Base-by-base conservation (phyloP, 2,113 vertebrate genomes). In the Calcarius ornatus region DNA sequence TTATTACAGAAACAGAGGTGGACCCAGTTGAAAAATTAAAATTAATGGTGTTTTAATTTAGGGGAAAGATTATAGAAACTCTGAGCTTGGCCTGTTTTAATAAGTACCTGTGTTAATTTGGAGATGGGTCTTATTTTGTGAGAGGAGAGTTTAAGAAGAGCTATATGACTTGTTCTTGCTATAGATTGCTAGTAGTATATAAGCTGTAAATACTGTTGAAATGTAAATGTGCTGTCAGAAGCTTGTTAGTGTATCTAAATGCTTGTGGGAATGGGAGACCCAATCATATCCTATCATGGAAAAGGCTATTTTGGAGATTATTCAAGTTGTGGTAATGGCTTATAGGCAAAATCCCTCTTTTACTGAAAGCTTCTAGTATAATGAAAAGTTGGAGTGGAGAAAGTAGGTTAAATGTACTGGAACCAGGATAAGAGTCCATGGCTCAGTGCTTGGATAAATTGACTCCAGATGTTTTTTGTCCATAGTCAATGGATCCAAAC, bases 391-490 rank as follows among this genome's bases (percentile, higher is more conserved):
- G 51, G 92, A 93, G 51, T 86, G 76, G 79, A 94, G 88, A 56
- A 73, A 71, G 51, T 25, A 75, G 60, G 45, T 47, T 87, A 86
- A 66, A 47, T 88, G 82, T 82, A 42, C 70, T 86, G 93, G 81
- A 90, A 86, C 64, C 16, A 3, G 37, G 66, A 25, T n/a, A 70
- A 81, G 16, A 66, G 71, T 31, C 45, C 71, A 28, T 45, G 81
- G 90, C 90, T 95, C 50, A 76, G 85, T 1, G 1, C 92, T 93
- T 45, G 82, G 84, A 47, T 79, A 90, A 93, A 92, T 82, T 35
- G 82, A 50, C 56, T 95, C 84, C 94, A 94, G 68, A 54, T 92
- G 85, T 59, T 94, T 86, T 86, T 86, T 73, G 54, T 75, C 79
- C 21, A 13, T 11, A 75, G 80, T 68, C 80, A 35, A 0, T 45